Evolutionary conservation across 92 coral and sea anemone genomes (phyloP), one percentile per base, ranked within the genome.

Genomic region (Actinostola sp.): DNA sequence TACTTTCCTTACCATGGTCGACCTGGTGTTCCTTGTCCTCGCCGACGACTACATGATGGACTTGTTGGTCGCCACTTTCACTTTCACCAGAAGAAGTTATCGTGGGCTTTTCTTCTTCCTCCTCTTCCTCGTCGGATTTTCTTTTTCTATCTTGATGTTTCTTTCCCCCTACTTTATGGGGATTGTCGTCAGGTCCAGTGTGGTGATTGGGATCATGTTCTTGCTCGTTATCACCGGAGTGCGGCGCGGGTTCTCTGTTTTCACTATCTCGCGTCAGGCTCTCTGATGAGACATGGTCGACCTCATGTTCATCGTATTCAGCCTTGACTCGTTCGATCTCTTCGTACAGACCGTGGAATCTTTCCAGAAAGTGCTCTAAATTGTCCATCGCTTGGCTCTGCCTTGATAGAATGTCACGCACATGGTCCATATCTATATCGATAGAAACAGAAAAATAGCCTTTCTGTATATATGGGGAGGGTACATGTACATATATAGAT

Each of bases 21-120:
- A 24, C 43, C 15, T 53, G 42, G 32, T 30, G 34, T 32, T 66
- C 32, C 19, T 21, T n/a, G 3, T 46, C 44, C 20, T 49, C 6
- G 7, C 73, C 71, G 10, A 63, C 80, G 3, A 58, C 54, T 14
- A 13, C 73, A 13, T 36, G 33, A n/a, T 39, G 25, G 9, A 43
- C 44, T 61, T 61, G 43, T n/a, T 61, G 34, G 3, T 34, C 70
- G 19, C 70, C 70, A 63, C 53, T 30, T n/a, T 63, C 70, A 5
- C 70, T 52, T 45, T 64, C 23, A 8, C 11, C 54, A 48, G 5
- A 23, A 13, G n/a, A n/a, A n/a, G n/a, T n/a, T n/a, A n/a, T n/a
- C n/a, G n/a, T n/a, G n/a, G n/a, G n/a, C n/a, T n/a, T 48, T 25
- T 11, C 63, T 57, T 57, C 31, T 11, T 57, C 7, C 25, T 20